Conservation (phyloP, 2,888 invertebrate species). For the Sipha maydis region DNA sequence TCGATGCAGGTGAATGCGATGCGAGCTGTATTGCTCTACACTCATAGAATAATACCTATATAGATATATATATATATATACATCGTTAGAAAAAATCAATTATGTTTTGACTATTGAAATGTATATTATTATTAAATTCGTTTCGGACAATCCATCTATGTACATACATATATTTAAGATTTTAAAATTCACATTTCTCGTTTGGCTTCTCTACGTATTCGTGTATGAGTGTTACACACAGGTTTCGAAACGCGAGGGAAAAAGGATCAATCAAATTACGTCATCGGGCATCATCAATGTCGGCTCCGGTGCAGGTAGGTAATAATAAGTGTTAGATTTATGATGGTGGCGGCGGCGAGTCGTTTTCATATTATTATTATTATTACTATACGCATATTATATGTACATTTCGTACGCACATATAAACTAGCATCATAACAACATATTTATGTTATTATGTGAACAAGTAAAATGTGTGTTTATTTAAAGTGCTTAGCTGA, state of each 20-base stretch:
- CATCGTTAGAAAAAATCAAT: too few species aligned
- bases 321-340: slow-evolving; percentile 11
- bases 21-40: too few species aligned
- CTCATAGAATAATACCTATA: too few species aligned
- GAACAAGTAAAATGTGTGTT: neutral
- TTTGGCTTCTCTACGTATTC: too few species aligned
- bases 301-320: neutral
- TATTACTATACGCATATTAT: neutral
- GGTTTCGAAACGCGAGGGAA: neutral
- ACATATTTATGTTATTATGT: neutral
- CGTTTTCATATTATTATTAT: neutral
- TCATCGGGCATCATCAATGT: neutral
- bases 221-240: too few species aligned
- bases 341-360: neutral
- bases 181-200: too few species aligned
- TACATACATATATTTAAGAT: neutral
- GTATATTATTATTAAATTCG: neutral
- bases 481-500: neutral
- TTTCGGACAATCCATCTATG: neutral
- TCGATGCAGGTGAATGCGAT: too few species aligned
- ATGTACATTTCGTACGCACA: neutral
- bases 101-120: too few species aligned
- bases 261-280: neutral
- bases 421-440: too few species aligned
- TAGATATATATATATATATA: too few species aligned